These are phyloP conservation scores for Drosophila bocki DNA, from an alignment of 1,140 invertebrate genomes.

Conservation along the genomic window DNA sequence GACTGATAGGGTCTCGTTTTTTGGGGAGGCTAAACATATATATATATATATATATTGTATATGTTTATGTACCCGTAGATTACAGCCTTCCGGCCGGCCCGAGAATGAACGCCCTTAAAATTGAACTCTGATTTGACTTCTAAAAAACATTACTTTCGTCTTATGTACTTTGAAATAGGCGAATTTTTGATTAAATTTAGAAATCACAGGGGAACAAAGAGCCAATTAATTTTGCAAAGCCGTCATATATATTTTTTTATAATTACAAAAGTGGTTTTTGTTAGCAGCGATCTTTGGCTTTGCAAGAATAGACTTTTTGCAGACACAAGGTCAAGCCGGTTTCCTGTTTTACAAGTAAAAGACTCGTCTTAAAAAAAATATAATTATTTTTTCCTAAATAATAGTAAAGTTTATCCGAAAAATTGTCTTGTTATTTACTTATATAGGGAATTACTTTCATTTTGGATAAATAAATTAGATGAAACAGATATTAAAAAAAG, in stretches of 20 bases:
- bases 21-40: background rate
- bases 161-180: background rate
- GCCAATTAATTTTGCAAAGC: background rate
- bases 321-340: background rate
- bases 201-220: background rate
- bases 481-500: too few relatives aligned
- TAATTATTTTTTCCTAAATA: background rate
- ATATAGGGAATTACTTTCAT: background rate
- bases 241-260: background rate
- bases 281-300: background rate
- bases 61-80: background rate
- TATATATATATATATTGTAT: background rate
- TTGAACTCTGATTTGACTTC: constrained; percentile 9
- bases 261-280: background rate
- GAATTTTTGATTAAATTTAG: background rate
- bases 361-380: background rate
- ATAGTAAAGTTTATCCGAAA: too few relatives aligned
- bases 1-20: constrained; percentile 1
- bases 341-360: background rate
- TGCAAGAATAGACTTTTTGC: background rate
- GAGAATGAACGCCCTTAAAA: background rate
- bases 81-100: background rate
- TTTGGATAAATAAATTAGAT: background rate
- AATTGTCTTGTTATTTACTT: background rate
- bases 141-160: background rate